Percentiles rank a stretch among this genome's conserved stretches.
Evolutionary conservation across 2,888 invertebrate genomes (phyloP).

Genomic region (Lithophane ornitopus): DNA sequence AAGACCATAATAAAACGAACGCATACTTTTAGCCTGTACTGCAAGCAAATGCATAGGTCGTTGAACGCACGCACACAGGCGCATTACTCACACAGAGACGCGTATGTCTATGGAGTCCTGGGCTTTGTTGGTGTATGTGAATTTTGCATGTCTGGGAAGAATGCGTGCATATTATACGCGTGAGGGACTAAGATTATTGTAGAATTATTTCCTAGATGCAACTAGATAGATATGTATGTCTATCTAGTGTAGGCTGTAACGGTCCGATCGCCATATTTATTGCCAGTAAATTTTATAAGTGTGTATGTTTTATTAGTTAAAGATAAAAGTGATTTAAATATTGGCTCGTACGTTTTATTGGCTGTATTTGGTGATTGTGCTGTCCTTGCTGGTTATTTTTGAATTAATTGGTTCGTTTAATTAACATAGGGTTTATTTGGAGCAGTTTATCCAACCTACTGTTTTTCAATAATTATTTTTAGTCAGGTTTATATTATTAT

Average conservation of each 20-base stretch:
- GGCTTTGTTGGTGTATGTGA: constrained; percentile 82
- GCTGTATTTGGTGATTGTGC: constrained; percentile 63
- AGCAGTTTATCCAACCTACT: not conserved
- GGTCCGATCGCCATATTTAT: constrained; percentile 84
- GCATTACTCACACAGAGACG: constrained; percentile 73
- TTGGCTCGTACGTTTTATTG: constrained; percentile 69
- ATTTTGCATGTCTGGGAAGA: constrained; percentile 90
- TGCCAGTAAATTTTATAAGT: constrained; percentile 86
- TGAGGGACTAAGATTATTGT: constrained; percentile 88
- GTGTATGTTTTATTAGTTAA: constrained; percentile 80
- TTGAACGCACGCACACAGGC: constrained; percentile 84
- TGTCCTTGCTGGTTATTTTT: constrained; percentile 51
- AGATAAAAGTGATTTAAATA: constrained; percentile 82
- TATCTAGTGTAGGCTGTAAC: constrained; percentile 76
- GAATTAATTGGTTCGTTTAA: constrained; percentile 47
- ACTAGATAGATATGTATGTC: constrained; percentile 72
- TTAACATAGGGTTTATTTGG: constrained; percentile 1
- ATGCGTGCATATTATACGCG: constrained; percentile 87
- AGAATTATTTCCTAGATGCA: constrained; percentile 90
- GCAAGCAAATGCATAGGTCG: constrained; percentile 90
- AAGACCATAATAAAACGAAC: constrained; percentile 90
- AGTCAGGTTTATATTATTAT: not conserved
- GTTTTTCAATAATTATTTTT: not conserved
- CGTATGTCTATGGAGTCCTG: constrained; percentile 70
- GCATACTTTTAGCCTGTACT: constrained; percentile 90